phyloP scores from a whole-genome alignment of 2,888 invertebrate species.

The Toxonevra muliebris region DNA sequence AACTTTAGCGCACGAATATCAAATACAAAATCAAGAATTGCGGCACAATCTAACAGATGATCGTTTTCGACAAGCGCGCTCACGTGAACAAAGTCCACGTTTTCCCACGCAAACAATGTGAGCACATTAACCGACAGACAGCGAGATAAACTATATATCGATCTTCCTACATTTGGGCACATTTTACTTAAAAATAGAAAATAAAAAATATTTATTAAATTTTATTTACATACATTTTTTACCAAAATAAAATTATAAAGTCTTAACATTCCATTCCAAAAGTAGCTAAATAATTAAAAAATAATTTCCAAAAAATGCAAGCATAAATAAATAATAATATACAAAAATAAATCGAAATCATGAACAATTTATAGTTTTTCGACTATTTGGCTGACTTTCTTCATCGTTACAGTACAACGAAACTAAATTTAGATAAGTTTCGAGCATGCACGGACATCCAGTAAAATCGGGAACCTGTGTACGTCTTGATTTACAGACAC shows the following conservation, averaged over 20 bases:
- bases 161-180: no score
- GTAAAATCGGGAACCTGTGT: constrained; percentile 38
- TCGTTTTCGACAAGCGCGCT: constrained; percentile 59
- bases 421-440: constrained; percentile 42
- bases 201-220: no score
- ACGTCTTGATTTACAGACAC: no score
- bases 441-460: constrained; percentile 52
- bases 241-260: no score
- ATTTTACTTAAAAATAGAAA: no score
- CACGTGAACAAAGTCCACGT: constrained; percentile 49
- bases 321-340: no score
- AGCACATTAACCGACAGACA: constrained; percentile 2
- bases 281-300: no score
- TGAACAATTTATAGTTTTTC: constrained; percentile 11
- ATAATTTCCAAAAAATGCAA: no score
- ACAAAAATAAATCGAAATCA: constrained; percentile 2
- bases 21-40: constrained; percentile 58
- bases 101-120: constrained; percentile 41
- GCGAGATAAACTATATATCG: neutral
- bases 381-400: neutral
- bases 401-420: constrained; percentile 22
- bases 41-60: constrained; percentile 59
- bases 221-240: no score
- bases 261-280: no score
- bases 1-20: constrained; percentile 55